A percentile compares a stretch with the other conserved stretches of the same genome.
Evolutionary conservation across 2,888 invertebrate genomes (phyloP).

Genomic region (Prenolepis imparis): DNA sequence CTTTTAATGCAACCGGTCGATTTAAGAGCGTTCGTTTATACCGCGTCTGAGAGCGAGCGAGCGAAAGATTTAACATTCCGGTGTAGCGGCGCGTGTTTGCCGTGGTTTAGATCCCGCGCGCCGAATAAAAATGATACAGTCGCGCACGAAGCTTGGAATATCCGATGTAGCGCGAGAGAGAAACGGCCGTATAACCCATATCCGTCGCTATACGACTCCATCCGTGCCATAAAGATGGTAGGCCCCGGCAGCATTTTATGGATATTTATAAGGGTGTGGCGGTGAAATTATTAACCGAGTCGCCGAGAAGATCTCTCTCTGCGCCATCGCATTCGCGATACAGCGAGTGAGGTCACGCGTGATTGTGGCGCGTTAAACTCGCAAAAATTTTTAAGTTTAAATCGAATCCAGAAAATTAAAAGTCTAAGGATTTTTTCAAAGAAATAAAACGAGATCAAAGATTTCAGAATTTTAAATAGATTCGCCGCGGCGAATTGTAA

Average conservation of each 20-base stretch:
- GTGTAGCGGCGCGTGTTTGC: slow-evolving; percentile 19
- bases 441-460: neutral
- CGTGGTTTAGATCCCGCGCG: slow-evolving; percentile 48
- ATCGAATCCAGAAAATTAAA: neutral
- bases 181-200: slow-evolving; percentile 42
- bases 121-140: slow-evolving; percentile 55
- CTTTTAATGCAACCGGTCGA: slow-evolving; percentile 43
- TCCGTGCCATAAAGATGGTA: slow-evolving; percentile 40
- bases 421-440: neutral
- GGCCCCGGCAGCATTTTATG: slow-evolving; percentile 43
- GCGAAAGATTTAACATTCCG: slow-evolving; percentile 51
- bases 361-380: neutral
- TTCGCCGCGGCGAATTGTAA: neutral
- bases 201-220: slow-evolving; percentile 33
- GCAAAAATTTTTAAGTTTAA: slow-evolving; percentile 1
- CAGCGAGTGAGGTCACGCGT: neutral
- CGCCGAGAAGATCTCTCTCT: slow-evolving; percentile 9
- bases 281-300: slow-evolving; percentile 47
- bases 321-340: neutral
- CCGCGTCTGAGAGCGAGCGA: slow-evolving; percentile 2
- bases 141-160: slow-evolving; percentile 47
- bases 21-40: neutral
- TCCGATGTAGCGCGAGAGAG: slow-evolving; percentile 23
- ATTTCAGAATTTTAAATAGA: neutral
- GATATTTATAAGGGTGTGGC: slow-evolving; percentile 37